A percentile compares a stretch with the other conserved stretches of the same genome.
These are phyloP conservation scores for Ascaphus truei DNA, from an alignment of 2,113 vertebrate species.

Conservation along the genomic window DNA sequence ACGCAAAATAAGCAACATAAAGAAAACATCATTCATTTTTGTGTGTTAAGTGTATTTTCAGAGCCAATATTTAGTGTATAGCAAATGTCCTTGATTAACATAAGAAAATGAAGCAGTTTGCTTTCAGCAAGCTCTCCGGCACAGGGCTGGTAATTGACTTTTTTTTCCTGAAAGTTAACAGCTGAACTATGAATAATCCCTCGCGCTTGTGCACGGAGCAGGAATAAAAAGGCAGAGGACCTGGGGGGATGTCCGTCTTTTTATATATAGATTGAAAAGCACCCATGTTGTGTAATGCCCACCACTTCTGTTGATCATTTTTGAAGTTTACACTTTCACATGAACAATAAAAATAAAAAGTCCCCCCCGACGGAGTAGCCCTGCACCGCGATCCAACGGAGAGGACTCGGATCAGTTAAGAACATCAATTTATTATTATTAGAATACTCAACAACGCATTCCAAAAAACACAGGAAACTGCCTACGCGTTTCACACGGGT, in stretches of 20 bases:
- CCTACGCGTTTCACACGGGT: no score
- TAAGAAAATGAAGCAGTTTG: slow-evolving; percentile 45
- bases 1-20: fast-evolving
- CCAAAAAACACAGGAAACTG: no score
- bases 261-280: background rate
- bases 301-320: background rate
- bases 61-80: slow-evolving; percentile 11
- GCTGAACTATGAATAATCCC: background rate
- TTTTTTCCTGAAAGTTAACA: slow-evolving; percentile 47
- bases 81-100: slow-evolving; percentile 33
- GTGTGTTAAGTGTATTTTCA: background rate
- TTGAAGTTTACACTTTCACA: slow-evolving; percentile 1
- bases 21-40: background rate
- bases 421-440: no score
- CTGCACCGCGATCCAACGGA: no score
- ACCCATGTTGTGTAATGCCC: background rate
- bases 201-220: slow-evolving; percentile 37
- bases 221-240: slow-evolving; percentile 22
- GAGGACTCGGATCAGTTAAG: no score
- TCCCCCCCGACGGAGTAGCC: no score
- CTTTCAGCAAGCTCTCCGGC: slow-evolving; percentile 13
- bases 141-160: background rate
- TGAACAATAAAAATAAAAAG: no score
- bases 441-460: no score
- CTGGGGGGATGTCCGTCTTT: slow-evolving; percentile 5